Conservation (phyloP, 2,888 invertebrate species). For the Ophion ellenae region DNA sequence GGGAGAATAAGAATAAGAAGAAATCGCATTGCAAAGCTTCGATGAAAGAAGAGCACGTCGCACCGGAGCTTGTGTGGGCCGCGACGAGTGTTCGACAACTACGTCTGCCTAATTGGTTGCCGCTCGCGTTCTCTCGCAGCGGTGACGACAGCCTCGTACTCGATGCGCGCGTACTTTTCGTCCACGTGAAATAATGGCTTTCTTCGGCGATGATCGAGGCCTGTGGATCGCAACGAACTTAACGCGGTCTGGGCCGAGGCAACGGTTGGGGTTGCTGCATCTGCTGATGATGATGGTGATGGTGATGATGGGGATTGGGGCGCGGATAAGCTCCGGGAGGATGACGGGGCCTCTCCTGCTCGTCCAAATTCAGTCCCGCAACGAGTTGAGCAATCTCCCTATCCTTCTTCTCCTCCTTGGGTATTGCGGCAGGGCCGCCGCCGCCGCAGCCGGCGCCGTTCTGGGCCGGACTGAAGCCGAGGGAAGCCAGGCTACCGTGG, state of each 20-base stretch:
- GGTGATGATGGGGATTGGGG: conserved; percentile 82
- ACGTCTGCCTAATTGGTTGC: no score
- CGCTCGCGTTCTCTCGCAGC: no score
- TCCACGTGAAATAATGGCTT: conserved; percentile 45
- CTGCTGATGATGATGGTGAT: conserved; percentile 72
- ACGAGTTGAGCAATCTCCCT: conserved; percentile 96
- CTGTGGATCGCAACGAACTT: conserved; percentile 60
- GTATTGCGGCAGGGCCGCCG: conserved; percentile 70
- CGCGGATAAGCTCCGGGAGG: conserved; percentile 87
- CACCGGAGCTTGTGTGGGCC: no score
- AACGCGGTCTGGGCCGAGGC: conserved; percentile 82
- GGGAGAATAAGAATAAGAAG: conserved; percentile 2
- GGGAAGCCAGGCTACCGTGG: conserved; percentile 95
- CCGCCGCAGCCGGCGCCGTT: conserved; percentile 72
- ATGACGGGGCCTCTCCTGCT: conserved; percentile 89
- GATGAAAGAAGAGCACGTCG: no score
- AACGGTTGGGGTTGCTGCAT: conserved; percentile 79
- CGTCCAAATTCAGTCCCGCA: conserved; percentile 93
- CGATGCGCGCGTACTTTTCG: no score
- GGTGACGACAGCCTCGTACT: no score
- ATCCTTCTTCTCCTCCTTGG: conserved; percentile 89
- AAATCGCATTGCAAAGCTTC: not conserved
- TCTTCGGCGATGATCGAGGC: conserved; percentile 53
- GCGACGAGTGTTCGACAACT: no score
- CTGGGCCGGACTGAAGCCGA: conserved; percentile 92